These are phyloP conservation scores for Coremacera marginata DNA, from an alignment of 2,888 invertebrate species.

Conservation along the genomic window DNA sequence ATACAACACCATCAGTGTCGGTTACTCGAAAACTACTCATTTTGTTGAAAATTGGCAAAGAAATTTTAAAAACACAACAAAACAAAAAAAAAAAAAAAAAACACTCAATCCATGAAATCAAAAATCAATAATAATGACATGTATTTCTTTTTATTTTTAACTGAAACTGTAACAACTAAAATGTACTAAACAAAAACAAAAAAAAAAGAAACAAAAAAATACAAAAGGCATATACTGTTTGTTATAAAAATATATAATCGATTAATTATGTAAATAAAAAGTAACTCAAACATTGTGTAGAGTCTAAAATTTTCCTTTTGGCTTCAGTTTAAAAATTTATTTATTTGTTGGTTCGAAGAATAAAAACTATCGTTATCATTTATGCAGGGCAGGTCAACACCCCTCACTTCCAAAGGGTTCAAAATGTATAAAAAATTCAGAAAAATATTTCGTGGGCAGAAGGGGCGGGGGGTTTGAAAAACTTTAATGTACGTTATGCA, in stretches of 20 bases:
- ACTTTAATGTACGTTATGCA: no score
- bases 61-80: background rate
- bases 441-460: no score
- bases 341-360: no score
- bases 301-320: background rate
- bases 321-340: background rate
- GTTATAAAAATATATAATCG: constrained; percentile 32
- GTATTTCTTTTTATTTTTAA: constrained; percentile 10
- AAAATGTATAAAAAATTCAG: no score
- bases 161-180: constrained; percentile 24
- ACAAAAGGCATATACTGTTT: constrained; percentile 21
- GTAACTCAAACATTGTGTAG: constrained; percentile 15
- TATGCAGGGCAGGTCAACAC: no score
- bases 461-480: no score
- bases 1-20: background rate
- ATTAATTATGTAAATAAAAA: constrained; percentile 36
- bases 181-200: constrained; percentile 20
- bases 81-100: background rate
- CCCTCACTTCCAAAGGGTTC: no score
- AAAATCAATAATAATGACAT: background rate
- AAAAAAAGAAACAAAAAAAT: no score
- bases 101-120: background rate
- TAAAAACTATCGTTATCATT: no score
- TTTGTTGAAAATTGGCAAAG: background rate
- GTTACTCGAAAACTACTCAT: background rate